These are phyloP conservation scores for Melierax canorus DNA, from an alignment of 2,113 vertebrate species.

Conservation along the genomic window DNA sequence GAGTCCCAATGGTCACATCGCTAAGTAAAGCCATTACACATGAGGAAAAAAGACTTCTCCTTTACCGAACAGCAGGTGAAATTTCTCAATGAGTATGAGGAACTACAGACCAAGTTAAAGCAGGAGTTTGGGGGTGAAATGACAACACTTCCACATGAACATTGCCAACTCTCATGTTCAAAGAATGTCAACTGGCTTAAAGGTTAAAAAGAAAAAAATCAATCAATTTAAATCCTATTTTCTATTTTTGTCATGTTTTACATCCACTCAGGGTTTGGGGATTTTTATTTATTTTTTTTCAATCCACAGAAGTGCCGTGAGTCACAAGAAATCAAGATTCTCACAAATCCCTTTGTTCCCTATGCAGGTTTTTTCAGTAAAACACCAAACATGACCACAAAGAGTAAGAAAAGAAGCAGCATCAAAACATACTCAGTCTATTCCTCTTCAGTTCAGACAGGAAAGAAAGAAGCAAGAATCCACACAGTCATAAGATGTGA, in stretches of 20 bases:
- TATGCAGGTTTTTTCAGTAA: not conserved
- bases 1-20: not conserved
- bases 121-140: not conserved
- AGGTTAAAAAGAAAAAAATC: not conserved
- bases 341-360: not conserved
- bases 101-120: not conserved
- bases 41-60: not conserved
- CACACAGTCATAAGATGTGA: conserved; percentile 50
- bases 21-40: not conserved
- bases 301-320: not conserved
- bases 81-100: not conserved
- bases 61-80: not conserved
- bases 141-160: not conserved
- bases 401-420: not conserved
- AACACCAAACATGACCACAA: not conserved
- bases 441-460: not conserved
- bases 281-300: too few species aligned
- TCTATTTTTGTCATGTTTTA: not conserved
- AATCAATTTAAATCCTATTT: not conserved
- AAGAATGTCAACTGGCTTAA: not conserved
- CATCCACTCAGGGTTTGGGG: not conserved
- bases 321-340: not conserved
- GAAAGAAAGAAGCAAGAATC: conserved; percentile 26
- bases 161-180: not conserved
- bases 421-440: not conserved